Percentiles rank a stretch among this genome's conserved stretches.
phyloP scores from a whole-genome alignment of 1,140 invertebrate genomes.

The Tribolium madens region DNA sequence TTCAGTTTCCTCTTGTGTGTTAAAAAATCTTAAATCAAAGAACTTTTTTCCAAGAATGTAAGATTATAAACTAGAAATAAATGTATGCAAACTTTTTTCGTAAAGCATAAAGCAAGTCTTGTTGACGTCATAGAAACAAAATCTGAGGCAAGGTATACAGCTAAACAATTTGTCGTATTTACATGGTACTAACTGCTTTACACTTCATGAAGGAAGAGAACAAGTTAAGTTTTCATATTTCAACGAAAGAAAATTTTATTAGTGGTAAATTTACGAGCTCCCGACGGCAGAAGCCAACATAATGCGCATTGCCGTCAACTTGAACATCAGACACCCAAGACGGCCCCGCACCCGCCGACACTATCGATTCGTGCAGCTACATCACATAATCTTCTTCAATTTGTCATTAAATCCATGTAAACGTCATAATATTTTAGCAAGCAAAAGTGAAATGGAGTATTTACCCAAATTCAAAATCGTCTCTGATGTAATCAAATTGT shows the following conservation, averaged over 20 bases:
- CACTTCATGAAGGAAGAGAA: conserved; percentile 17
- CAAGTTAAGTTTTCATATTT: conserved; percentile 43
- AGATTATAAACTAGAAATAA: no score
- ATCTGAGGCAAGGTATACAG: not conserved
- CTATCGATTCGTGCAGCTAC: conserved; percentile 31
- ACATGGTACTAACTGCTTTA: not conserved
- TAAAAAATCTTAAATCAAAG: no score
- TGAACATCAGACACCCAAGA: conserved; percentile 34
- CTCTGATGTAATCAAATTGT: conserved; percentile 25
- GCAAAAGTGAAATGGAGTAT: conserved; percentile 16
- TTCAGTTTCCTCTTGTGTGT: no score
- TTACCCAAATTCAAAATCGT: conserved; percentile 23
- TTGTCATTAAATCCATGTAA: conserved; percentile 39
- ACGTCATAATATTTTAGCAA: conserved; percentile 17
- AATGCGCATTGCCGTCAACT: conserved; percentile 43
- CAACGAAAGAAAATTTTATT: conserved; percentile 44
- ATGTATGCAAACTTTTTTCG: no score
- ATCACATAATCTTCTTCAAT: conserved; percentile 38
- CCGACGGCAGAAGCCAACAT: conserved; percentile 44
- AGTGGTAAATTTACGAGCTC: conserved; percentile 45
- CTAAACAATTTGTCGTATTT: conserved; percentile 17
- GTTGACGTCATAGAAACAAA: not conserved
- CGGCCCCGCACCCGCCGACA: not conserved
- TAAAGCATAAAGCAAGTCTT: no score
- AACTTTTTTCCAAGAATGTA: no score